Conservation (phyloP, 1,140 invertebrate genomes). For the Xylocopa sonorina region DNA sequence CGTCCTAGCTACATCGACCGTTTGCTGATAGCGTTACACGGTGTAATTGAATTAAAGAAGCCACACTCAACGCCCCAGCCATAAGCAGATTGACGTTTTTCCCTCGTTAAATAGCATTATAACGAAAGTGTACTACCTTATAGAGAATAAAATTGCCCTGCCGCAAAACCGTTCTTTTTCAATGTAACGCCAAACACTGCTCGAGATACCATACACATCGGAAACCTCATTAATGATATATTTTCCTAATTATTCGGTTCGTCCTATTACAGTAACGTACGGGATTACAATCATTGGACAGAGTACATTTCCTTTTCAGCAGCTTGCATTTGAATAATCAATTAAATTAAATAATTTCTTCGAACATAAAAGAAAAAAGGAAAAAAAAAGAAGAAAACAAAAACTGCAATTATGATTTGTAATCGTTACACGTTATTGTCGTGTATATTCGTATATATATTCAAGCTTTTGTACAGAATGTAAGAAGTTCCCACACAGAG, state of each 20-base stretch:
- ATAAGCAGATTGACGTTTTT: constrained; percentile 75
- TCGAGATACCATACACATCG: too few species aligned
- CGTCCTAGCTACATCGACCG: constrained; percentile 65
- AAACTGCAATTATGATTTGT: neutral
- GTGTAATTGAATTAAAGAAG: constrained; percentile 81
- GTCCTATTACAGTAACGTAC: neutral
- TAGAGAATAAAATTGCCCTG: neutral
- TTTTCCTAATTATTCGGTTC: neutral
- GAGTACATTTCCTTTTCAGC: constrained; percentile 72
- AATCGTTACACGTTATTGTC: neutral
- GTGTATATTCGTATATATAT: too few species aligned
- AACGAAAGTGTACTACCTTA: constrained; percentile 24
- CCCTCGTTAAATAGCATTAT: constrained; percentile 69
- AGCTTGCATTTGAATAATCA: constrained; percentile 59
- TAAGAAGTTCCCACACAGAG: too few species aligned
- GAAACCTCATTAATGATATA: neutral
- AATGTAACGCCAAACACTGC: neutral
- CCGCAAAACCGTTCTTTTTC: constrained; percentile 10
- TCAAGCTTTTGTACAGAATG: neutral
- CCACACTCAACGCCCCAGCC: constrained; percentile 64
- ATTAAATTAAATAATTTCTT: neutral
- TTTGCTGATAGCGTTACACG: constrained; percentile 76
- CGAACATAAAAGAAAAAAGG: too few species aligned
- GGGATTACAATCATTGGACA: neutral
- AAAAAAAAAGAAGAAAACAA: too few species aligned